Evolutionary conservation across 1,140 invertebrate genomes (phyloP), one percentile per base, ranked within the genome.

Genomic region (Scaptodrosophila lebanonensis): DNA sequence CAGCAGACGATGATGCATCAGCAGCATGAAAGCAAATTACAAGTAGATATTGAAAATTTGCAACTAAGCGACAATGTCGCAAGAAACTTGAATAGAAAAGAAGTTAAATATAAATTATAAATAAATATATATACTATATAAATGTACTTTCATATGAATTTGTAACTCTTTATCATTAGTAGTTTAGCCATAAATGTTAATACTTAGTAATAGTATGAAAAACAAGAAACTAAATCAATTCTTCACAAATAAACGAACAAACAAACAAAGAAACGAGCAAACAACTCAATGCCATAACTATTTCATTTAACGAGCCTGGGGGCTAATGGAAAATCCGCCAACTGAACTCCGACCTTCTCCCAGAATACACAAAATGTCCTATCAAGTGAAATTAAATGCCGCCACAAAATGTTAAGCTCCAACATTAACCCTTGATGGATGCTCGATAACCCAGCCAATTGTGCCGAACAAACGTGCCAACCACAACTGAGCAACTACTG

Each of bases 171-270:
- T 79, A 82, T 83, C 62, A 83, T 75, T 83, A 69, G 75, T 82
- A 79, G 75, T 60, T 82, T 82, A 82, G 75, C 70, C 66, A 83
- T 83, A 83, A 83, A 82, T 82, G 75, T 82, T 82, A 70, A 82
- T 79, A 65, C n/a, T n/a, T n/a, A n/a, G n/a, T n/a, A n/a, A 38
- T 7, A 38, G 17, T 12, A 15, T 4, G 9, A 16, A 12, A 38
- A 38, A 38, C 17, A 25, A 25, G n/a, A n/a, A 25, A 25, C 3
- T 25, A 25, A 25, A 25, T 25, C n/a, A n/a, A n/a, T n/a, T n/a
- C n/a, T n/a, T n/a, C n/a, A n/a, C n/a, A 77, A 70, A 44, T n/a
- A 54, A 69, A 40, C 47, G 48, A 52, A 47, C 65, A 49, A 35
- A 22, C 30, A 60, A 60, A 58, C 42, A 54, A 50, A 54, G 36